Conservation (phyloP, 2,113 vertebrate genomes). For the Rissa tridactyla region DNA sequence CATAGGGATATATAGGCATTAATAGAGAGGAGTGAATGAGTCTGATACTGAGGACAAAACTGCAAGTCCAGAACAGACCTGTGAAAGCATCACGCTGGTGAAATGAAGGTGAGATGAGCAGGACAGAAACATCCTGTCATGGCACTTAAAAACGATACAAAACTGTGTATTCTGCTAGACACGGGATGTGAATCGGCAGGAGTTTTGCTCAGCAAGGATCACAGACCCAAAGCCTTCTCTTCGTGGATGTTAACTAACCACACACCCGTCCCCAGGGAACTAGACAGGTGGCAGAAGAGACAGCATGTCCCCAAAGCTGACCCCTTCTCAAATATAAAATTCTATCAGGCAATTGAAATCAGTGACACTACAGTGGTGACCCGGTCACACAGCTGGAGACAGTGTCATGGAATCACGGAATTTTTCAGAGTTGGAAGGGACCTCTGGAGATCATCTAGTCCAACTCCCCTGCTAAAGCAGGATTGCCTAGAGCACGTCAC, state of each 20-base stretch:
- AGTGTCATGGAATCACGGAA: neutral
- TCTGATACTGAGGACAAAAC: neutral
- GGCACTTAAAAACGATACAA: neutral
- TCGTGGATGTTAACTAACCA: neutral
- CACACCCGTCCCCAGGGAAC: accelerated
- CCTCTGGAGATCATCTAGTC: too few relatives aligned
- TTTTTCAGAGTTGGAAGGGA: too few relatives aligned
- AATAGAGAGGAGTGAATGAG: neutral
- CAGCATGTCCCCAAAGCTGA: neutral
- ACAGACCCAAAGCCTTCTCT: neutral
- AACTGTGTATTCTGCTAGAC: neutral
- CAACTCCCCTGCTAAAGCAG: too few relatives aligned
- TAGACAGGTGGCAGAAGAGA: neutral
- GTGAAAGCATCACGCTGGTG: neutral
- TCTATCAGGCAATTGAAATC: neutral
- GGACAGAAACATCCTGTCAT: neutral
- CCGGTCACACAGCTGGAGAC: neutral
- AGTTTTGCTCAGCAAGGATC: neutral
- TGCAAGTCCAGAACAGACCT: neutral
- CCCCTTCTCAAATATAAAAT: neutral
- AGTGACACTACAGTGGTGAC: neutral
- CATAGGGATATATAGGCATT: neutral
- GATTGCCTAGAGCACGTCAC: too few relatives aligned
- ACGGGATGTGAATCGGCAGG: neutral
- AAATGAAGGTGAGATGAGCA: neutral